A percentile compares a stretch with the other conserved stretches of the same genome.
Conservation (phyloP, 2,113 vertebrate species). For the Tretioscincus oriximinensis region DNA sequence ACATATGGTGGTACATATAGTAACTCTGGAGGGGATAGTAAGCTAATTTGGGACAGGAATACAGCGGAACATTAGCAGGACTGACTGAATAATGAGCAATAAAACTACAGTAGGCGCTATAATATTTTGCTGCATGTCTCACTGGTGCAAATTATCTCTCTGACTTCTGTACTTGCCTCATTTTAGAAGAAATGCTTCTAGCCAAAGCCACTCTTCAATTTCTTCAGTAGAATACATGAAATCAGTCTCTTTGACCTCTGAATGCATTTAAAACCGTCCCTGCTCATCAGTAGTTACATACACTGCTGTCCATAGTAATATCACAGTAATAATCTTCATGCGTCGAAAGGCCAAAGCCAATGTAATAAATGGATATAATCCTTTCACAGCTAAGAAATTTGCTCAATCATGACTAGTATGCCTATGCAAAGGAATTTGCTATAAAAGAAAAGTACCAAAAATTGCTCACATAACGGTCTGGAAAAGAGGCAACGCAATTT, state of each 20-base stretch:
- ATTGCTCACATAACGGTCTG: neutral
- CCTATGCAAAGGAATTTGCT: neutral
- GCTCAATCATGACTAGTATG: neutral
- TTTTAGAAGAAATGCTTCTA: neutral
- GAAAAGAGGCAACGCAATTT: neutral
- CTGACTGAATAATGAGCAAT: neutral
- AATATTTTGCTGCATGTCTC: neutral
- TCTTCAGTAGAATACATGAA: conserved; percentile 13
- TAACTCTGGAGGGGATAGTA: too few relatives aligned
- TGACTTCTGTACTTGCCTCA: neutral
- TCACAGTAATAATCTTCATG: conserved; percentile 10
- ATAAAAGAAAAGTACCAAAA: neutral
- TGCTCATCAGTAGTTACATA: neutral
- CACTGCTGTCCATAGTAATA: neutral
- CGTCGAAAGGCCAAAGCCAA: conserved; percentile 9
- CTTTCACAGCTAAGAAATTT: neutral
- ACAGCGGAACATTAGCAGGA: neutral
- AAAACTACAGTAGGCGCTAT: neutral
- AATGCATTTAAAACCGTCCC: neutral
- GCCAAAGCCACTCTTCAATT: neutral
- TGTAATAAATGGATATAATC: conserved; percentile 15
- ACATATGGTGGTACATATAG: too few relatives aligned
- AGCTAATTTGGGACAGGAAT: too few relatives aligned
- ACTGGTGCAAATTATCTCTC: neutral
- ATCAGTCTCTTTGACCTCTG: neutral